Conservation (phyloP, 2,113 vertebrate genomes). For the Gobio gobio region DNA sequence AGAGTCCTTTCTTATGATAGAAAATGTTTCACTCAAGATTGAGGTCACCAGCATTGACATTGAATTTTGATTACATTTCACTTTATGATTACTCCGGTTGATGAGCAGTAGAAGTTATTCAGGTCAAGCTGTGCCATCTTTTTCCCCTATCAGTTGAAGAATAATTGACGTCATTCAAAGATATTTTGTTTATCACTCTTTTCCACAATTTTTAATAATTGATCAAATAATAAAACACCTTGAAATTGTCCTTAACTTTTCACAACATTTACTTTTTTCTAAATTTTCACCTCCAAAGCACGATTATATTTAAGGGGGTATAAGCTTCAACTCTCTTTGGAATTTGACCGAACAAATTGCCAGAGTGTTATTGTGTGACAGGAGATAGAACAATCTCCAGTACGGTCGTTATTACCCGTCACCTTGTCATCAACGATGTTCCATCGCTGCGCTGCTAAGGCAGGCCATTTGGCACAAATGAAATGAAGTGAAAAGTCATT, state of each 20-base stretch:
- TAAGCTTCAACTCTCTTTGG: constrained; percentile 9
- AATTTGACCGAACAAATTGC: constrained; percentile 24
- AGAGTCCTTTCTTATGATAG: background rate
- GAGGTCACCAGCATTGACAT: background rate
- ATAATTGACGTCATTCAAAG: background rate
- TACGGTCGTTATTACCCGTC: constrained; percentile 38
- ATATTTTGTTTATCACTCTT: background rate
- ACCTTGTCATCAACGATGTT: constrained; percentile 24
- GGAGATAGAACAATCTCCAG: constrained; percentile 2
- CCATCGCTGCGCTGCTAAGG: background rate
- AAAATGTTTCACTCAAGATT: background rate
- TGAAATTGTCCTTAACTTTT: background rate
- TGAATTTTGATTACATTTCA: constrained; percentile 10
- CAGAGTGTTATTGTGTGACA: constrained; percentile 15
- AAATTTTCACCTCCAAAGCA: background rate
- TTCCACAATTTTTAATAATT: background rate
- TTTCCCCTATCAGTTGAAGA: background rate
- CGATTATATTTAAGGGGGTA: background rate
- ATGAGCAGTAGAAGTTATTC: constrained; percentile 23
- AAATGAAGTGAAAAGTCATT: constrained; percentile 53
- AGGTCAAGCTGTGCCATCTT: background rate
- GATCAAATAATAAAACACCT: background rate
- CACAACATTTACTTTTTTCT: background rate
- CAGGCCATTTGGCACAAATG: background rate
- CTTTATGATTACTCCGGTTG: constrained; percentile 11